A percentile compares a stretch with the other conserved stretches of the same genome.
Evolutionary conservation across 2,888 invertebrate genomes (phyloP).

Genomic region (Volucella bombylans): DNA sequence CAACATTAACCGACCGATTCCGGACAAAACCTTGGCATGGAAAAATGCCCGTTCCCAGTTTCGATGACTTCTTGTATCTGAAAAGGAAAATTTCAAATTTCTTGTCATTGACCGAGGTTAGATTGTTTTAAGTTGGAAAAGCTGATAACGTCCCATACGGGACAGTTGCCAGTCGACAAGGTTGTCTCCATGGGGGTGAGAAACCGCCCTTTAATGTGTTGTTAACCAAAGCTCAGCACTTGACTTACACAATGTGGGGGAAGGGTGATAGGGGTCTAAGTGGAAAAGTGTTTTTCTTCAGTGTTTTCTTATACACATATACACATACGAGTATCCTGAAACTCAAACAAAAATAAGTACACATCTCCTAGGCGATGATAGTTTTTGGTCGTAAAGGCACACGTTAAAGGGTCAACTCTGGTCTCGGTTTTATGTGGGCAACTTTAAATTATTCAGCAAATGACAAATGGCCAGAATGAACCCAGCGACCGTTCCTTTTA

Average conservation of each 20-base stretch:
- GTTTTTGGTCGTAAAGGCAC: constrained; percentile 48
- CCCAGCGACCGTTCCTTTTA: constrained; percentile 43
- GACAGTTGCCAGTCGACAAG: constrained; percentile 46
- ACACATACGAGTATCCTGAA: background rate
- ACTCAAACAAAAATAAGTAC: no score
- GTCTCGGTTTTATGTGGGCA: constrained; percentile 16
- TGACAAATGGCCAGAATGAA: constrained; percentile 68
- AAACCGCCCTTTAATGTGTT: constrained; percentile 65
- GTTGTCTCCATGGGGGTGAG: constrained; percentile 33
- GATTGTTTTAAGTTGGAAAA: constrained; percentile 65
- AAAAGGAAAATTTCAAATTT: constrained; percentile 57
- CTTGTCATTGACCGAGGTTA: constrained; percentile 70
- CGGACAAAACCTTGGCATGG: background rate
- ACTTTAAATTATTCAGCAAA: constrained; percentile 72
- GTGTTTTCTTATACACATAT: constrained; percentile 16
- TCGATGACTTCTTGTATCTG: background rate
- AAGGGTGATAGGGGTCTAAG: background rate
- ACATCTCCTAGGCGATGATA: constrained; percentile 48
- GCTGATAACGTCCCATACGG: constrained; percentile 70
- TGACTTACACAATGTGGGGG: constrained; percentile 46
- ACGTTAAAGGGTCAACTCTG: constrained; percentile 53
- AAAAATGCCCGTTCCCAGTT: constrained; percentile 22
- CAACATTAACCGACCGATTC: constrained; percentile 38
- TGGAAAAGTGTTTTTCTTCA: constrained; percentile 23
- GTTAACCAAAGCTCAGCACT: constrained; percentile 68